Evolutionary conservation across 2,888 invertebrate species (phyloP).

Genomic region (Cabera pusaria): DNA sequence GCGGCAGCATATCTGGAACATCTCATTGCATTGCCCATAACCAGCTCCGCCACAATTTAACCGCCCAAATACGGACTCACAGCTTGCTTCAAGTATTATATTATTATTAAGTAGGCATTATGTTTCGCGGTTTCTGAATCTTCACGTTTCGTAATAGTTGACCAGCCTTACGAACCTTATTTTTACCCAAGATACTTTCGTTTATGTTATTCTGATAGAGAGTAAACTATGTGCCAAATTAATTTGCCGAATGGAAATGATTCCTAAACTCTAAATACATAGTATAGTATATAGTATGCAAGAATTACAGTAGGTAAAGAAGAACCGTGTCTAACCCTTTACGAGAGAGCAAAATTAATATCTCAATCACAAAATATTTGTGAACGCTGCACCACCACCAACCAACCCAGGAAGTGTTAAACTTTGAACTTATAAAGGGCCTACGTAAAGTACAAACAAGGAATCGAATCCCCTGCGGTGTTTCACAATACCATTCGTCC

Average conservation of each 20-base stretch:
- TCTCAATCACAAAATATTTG: too few relatives aligned
- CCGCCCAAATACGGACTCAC: constrained; percentile 22
- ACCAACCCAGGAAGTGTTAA: constrained; percentile 18
- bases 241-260: too few relatives aligned
- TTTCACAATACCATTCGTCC: constrained; percentile 57
- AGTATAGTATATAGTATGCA: too few relatives aligned
- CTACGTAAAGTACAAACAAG: constrained; percentile 46
- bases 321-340: too few relatives aligned
- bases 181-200: too few relatives aligned
- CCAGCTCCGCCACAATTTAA: constrained; percentile 27
- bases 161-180: constrained; percentile 2
- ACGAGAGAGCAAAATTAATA: too few relatives aligned
- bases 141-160: constrained; percentile 7
- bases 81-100: constrained; percentile 2
- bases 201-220: too few relatives aligned
- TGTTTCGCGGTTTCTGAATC: constrained; percentile 4
- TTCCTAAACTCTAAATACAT: too few relatives aligned
- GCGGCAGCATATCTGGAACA: constrained; percentile 19
- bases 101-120: neutral
- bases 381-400: too few relatives aligned
- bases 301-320: too few relatives aligned
- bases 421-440: constrained; percentile 26
- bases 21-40: constrained; percentile 19
- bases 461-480: constrained; percentile 51
- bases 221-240: too few relatives aligned